Conservation (phyloP, 2,888 invertebrate genomes). For the Limnephilus rhombicus region DNA sequence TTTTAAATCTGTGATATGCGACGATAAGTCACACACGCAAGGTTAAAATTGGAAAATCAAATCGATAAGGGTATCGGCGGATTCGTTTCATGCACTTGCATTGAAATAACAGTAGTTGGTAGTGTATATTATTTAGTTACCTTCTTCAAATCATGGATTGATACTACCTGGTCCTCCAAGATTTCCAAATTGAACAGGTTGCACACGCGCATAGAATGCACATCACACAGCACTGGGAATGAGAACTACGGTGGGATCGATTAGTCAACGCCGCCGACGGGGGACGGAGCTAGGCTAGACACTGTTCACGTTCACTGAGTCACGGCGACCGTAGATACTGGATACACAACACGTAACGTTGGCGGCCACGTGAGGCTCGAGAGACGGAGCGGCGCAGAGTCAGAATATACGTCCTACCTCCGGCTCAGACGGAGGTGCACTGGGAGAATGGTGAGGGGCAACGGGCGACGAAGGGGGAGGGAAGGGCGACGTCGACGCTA, state of each 20-base stretch:
- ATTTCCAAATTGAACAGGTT: constrained; percentile 26
- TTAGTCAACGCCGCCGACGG: constrained; percentile 50
- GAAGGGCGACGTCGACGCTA: constrained; percentile 42
- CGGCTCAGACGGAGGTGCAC: constrained; percentile 54
- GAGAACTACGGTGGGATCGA: constrained; percentile 36
- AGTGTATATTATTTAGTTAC: not conserved
- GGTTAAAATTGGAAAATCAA: not conserved
- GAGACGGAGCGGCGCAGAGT: not conserved
- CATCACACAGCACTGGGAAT: constrained; percentile 23
- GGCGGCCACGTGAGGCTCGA: constrained; percentile 51
- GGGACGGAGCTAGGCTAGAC: not conserved
- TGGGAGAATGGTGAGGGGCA: constrained; percentile 34
- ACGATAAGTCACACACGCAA: not conserved
- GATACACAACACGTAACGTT: constrained; percentile 54
- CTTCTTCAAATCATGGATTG: constrained; percentile 45
- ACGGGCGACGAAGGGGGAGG: not conserved
- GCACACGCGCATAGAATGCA: constrained; percentile 39
- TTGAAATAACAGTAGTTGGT: not conserved
- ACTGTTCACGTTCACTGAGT: constrained; percentile 48
- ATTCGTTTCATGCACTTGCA: not conserved
- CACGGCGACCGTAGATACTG: constrained; percentile 13
- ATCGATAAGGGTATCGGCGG: not conserved
- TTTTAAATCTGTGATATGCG: not conserved
- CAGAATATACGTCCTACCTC: constrained; percentile 26
- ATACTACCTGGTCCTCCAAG: constrained; percentile 10